These are phyloP conservation scores for Nymphalis io DNA, from an alignment of 1,140 invertebrate genomes.

Conservation along the genomic window DNA sequence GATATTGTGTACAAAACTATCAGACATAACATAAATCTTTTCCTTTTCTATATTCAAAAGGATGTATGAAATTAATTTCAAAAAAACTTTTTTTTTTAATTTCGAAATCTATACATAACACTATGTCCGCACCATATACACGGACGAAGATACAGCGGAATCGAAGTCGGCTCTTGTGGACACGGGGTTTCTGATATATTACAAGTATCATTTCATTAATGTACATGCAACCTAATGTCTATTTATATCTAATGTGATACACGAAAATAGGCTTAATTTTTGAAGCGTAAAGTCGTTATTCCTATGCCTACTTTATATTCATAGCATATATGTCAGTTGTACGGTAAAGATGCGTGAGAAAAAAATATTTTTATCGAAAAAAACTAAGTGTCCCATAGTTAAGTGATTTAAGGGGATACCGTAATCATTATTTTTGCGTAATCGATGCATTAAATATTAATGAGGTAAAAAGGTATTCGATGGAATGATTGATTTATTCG, in stretches of 20 bases:
- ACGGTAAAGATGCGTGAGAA: constrained; percentile 27
- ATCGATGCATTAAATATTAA: constrained; percentile 38
- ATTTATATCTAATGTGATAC: not conserved
- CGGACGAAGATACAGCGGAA: constrained; percentile 40
- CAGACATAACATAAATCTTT: too few relatives aligned
- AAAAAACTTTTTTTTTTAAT: too few relatives aligned
- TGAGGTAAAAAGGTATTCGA: constrained; percentile 32
- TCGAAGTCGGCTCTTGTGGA: constrained; percentile 36
- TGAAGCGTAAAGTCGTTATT: not conserved
- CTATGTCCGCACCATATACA: constrained; percentile 2
- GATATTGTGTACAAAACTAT: too few relatives aligned
- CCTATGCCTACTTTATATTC: not conserved
- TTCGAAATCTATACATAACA: not conserved
- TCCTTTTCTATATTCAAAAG: too few relatives aligned
- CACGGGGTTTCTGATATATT: constrained; percentile 47
- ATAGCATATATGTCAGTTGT: not conserved
- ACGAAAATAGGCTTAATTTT: constrained; percentile 33
- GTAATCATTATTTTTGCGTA: constrained; percentile 43
- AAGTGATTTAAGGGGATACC: constrained; percentile 20
- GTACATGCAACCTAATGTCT: constrained; percentile 23
- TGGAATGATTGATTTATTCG: constrained; percentile 43
- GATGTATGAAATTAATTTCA: too few relatives aligned
- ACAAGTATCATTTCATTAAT: constrained; percentile 49
- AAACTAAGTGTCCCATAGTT: constrained; percentile 32
- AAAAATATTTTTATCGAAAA: constrained; percentile 12